Evolutionary conservation across 2,888 invertebrate genomes (phyloP).

Genomic region (Seira ritae): DNA sequence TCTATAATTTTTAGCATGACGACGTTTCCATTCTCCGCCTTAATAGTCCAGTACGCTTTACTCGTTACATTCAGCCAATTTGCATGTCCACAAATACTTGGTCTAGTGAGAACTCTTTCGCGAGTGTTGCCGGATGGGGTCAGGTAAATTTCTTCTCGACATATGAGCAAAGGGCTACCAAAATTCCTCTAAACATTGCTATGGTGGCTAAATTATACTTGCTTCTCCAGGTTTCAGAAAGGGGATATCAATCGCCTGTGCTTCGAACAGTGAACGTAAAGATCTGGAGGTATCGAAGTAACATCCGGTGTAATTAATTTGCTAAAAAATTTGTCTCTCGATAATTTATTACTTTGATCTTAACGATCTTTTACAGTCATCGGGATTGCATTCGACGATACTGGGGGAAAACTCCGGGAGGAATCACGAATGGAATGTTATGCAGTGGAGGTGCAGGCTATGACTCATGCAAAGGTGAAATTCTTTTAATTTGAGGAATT

Average conservation of each 20-base stretch:
- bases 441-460: constrained; percentile 89
- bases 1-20: constrained; percentile 88
- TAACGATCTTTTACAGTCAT: too few species aligned
- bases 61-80: constrained; percentile 84
- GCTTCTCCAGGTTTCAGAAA: constrained; percentile 48
- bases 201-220: too few species aligned
- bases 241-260: constrained; percentile 46
- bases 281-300: too few species aligned
- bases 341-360: too few species aligned
- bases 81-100: constrained; percentile 76
- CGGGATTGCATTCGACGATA: constrained; percentile 55
- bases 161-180: too few species aligned
- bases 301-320: too few species aligned
- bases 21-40: constrained; percentile 89
- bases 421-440: constrained; percentile 82
- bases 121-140: constrained; percentile 91
- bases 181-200: too few species aligned
- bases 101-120: constrained; percentile 18
- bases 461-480: constrained; percentile 95
- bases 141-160: too few species aligned
- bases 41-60: constrained; percentile 85
- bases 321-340: too few species aligned
- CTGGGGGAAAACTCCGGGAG: constrained; percentile 51
- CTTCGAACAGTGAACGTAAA: constrained; percentile 57
- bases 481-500: too few species aligned